These are phyloP conservation scores for Diorhabda carinulata DNA, from an alignment of 1,140 invertebrate species.

Conservation along the genomic window DNA sequence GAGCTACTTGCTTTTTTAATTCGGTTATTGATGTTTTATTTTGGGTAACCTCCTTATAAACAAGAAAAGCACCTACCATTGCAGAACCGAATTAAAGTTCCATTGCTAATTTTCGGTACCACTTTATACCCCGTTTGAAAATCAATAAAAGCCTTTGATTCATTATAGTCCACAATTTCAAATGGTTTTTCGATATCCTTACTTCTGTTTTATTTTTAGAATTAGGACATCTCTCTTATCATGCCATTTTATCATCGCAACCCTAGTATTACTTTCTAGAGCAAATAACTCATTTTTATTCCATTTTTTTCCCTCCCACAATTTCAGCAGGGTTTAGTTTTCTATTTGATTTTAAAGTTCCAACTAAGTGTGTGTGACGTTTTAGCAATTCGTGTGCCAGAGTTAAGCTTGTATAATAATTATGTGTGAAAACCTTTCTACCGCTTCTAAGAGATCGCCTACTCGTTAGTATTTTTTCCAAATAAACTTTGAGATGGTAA, in stretches of 20 bases:
- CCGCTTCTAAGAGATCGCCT: constrained; percentile 6
- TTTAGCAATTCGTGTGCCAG: too few relatives aligned
- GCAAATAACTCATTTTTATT: constrained; percentile 41
- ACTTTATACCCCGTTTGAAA: constrained; percentile 26
- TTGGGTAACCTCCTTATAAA: too few relatives aligned
- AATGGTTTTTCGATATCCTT: constrained; percentile 31
- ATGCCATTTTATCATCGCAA: constrained; percentile 49
- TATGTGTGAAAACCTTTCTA: too few relatives aligned
- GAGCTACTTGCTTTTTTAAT: neutral
- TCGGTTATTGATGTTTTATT: too few relatives aligned
- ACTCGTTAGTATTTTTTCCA: neutral
- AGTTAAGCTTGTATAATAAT: too few relatives aligned
- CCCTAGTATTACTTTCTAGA: constrained; percentile 43
- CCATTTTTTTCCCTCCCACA: constrained; percentile 36
- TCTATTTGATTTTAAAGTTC: too few relatives aligned
- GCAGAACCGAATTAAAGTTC: too few relatives aligned
- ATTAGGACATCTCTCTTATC: constrained; percentile 39
- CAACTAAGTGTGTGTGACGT: too few relatives aligned
- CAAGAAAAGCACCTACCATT: too few relatives aligned
- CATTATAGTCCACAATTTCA: constrained; percentile 47
- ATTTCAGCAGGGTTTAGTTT: too few relatives aligned
- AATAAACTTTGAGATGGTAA: neutral
- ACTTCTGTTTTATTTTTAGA: constrained; percentile 30
- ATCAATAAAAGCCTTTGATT: constrained; percentile 38
- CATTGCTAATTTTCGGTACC: constrained; percentile 18